phyloP scores from a whole-genome alignment of 2,113 vertebrate genomes.

The Melanocharis versteri region DNA sequence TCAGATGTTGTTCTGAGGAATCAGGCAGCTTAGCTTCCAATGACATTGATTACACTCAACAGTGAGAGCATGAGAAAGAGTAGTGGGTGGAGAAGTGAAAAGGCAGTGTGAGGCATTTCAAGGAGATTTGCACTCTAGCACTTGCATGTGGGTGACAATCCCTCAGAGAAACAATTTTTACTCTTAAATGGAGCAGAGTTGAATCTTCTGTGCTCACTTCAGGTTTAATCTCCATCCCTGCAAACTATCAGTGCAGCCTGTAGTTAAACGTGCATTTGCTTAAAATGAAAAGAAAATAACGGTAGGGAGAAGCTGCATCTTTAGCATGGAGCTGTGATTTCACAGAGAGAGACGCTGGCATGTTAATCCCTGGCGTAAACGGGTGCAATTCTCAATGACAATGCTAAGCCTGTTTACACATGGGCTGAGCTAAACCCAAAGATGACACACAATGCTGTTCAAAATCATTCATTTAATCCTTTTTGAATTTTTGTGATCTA shows the following conservation, averaged over 20 bases:
- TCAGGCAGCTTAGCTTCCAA: slow-evolving; percentile 40
- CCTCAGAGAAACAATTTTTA: background rate
- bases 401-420: background rate
- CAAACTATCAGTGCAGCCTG: background rate
- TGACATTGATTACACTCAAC: slow-evolving; percentile 27
- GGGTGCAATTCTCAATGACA: background rate
- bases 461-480: slow-evolving; percentile 2
- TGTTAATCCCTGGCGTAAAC: background rate
- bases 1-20: slow-evolving; percentile 51
- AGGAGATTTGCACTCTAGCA: slow-evolving; percentile 1
- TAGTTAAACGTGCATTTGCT: background rate
- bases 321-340: background rate
- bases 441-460: background rate
- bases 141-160: slow-evolving; percentile 38
- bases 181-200: background rate
- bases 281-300: background rate
- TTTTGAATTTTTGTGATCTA: background rate
- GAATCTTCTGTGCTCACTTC: background rate
- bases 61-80: slow-evolving; percentile 26
- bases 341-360: background rate
- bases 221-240: background rate
- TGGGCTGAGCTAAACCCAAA: background rate
- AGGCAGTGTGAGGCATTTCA: slow-evolving; percentile 29
- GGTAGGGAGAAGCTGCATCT: background rate
- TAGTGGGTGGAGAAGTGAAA: slow-evolving; percentile 39